These are phyloP conservation scores for Etheostoma cragini DNA, from an alignment of 2,113 vertebrate species.

Conservation along the genomic window DNA sequence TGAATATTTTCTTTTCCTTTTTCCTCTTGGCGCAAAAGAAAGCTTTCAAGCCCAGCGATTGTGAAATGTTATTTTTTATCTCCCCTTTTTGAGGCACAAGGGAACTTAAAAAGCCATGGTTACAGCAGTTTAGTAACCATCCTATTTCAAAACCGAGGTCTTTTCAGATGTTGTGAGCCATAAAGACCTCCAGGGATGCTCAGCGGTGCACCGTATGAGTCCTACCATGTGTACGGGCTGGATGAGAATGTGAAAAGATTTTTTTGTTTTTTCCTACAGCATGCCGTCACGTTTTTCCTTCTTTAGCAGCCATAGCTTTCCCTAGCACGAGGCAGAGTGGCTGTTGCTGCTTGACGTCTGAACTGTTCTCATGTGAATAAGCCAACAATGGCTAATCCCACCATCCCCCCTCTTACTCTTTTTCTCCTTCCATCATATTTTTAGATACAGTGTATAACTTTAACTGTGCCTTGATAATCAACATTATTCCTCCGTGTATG, in stretches of 20 bases:
- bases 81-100: slow-evolving; percentile 68
- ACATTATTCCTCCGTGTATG: slow-evolving; percentile 25
- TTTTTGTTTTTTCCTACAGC: slow-evolving; percentile 25
- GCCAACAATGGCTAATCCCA: not conserved
- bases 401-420: slow-evolving; percentile 1
- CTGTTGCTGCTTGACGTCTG: slow-evolving; percentile 45
- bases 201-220: slow-evolving; percentile 31
- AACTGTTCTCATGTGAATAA: slow-evolving; percentile 49
- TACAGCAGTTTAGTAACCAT: slow-evolving; percentile 82
- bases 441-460: slow-evolving; percentile 27
- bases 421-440: slow-evolving; percentile 48
- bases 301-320: slow-evolving; percentile 46
- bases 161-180: slow-evolving; percentile 76
- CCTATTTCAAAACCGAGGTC: slow-evolving; percentile 76
- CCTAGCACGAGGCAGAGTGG: slow-evolving; percentile 45
- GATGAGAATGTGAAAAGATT: slow-evolving; percentile 57
- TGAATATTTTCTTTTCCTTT: slow-evolving; percentile 69
- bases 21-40: slow-evolving; percentile 66
- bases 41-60: slow-evolving; percentile 80
- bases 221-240: slow-evolving; percentile 22
- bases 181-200: slow-evolving; percentile 73
- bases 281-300: slow-evolving; percentile 51
- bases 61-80: slow-evolving; percentile 80
- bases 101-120: slow-evolving; percentile 75
- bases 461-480: slow-evolving; percentile 41